These are phyloP conservation scores for Aegotheles bennettii DNA, from an alignment of 2,113 vertebrate genomes.

Conservation along the genomic window DNA sequence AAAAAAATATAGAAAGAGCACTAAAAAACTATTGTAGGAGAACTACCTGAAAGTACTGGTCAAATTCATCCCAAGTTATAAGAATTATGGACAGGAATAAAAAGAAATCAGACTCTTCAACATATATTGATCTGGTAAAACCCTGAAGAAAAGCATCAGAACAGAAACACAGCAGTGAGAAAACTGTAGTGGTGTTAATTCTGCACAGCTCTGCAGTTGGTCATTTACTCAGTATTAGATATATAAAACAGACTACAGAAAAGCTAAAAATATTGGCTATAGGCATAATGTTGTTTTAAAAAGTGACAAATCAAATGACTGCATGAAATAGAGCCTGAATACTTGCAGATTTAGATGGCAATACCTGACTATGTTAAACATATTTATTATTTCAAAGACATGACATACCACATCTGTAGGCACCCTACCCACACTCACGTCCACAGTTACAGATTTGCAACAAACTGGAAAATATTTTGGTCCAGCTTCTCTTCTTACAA, in stretches of 20 bases:
- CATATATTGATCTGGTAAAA: background rate
- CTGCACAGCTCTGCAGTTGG: background rate
- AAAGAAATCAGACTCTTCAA: background rate
- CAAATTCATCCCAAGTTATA: background rate
- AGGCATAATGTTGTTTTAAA: background rate
- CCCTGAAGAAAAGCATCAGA: background rate
- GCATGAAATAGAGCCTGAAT: background rate
- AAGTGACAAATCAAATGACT: background rate
- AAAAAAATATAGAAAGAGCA: background rate
- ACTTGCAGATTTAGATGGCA: background rate
- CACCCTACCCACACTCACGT: rapidly evolving
- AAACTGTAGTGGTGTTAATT: background rate
- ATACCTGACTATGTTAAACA: background rate
- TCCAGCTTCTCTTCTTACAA: background rate
- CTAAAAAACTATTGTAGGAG: background rate
- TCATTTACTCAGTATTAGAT: background rate
- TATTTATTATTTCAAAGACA: rapidly evolving
- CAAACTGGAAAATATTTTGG: background rate
- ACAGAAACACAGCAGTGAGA: background rate
- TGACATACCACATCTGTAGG: background rate
- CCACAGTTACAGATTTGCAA: background rate
- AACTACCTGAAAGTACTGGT: background rate
- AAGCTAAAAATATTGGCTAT: background rate
- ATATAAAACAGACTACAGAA: background rate
- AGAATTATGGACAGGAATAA: background rate